Evolutionary conservation across 2,888 invertebrate genomes (phyloP).

Genomic region (Melanargia galathea): DNA sequence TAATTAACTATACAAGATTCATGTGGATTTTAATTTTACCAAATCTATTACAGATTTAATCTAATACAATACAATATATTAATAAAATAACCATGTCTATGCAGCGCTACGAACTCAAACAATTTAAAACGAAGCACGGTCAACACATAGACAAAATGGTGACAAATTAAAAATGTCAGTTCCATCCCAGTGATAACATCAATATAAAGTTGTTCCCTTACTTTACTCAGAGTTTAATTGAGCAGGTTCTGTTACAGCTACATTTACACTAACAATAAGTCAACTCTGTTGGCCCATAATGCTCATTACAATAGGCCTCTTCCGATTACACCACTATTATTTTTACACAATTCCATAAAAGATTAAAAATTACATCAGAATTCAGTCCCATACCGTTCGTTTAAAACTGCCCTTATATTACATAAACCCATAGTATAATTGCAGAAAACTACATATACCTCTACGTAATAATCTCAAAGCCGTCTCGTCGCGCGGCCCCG

Average conservation of each 20-base stretch:
- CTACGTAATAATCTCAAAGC: conserved; percentile 75
- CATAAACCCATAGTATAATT: conserved; percentile 75
- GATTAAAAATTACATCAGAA: conserved; percentile 76
- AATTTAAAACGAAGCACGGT: conserved; percentile 12
- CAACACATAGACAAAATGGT: background rate
- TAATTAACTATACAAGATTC: conserved; percentile 13
- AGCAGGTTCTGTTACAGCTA: conserved; percentile 76
- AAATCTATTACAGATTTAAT: conserved; percentile 35
- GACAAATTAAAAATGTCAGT: conserved; percentile 49
- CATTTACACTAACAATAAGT: conserved; percentile 74
- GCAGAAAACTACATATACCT: conserved; percentile 62
- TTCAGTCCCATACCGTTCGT: conserved; percentile 73
- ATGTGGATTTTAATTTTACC: conserved; percentile 24
- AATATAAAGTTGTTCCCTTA: conserved; percentile 62
- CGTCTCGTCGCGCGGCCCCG: conserved; percentile 43
- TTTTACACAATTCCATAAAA: conserved; percentile 77
- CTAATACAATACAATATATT: conserved; percentile 25
- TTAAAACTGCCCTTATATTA: conserved; percentile 74
- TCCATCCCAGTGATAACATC: conserved; percentile 58
- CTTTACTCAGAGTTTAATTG: conserved; percentile 76
- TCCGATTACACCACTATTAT: conserved; percentile 63
- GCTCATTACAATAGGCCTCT: conserved; percentile 71
- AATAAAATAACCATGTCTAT: conserved; percentile 12
- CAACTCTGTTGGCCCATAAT: conserved; percentile 76
- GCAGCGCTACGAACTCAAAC: conserved; percentile 10